Percentiles rank a stretch among this genome's conserved stretches.
phyloP scores from a whole-genome alignment of 2,113 vertebrate species.

The Puffinus mauretanicus region DNA sequence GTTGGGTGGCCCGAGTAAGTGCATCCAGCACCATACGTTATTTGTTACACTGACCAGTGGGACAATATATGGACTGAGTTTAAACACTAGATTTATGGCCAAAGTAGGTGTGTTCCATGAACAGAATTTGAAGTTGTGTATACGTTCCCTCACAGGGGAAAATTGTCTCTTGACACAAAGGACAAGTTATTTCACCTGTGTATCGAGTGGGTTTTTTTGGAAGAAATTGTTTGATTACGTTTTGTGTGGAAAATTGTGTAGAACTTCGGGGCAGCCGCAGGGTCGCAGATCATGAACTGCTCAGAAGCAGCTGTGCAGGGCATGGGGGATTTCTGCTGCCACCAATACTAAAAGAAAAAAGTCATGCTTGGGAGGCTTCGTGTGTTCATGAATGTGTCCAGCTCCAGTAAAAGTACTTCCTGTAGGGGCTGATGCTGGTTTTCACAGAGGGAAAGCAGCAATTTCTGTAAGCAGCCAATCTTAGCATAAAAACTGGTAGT shows the following conservation, averaged over 20 bases:
- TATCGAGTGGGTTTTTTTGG: accelerated
- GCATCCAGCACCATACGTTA: not conserved
- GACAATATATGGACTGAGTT: not conserved
- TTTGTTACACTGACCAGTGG: not conserved
- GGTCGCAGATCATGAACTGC: not conserved
- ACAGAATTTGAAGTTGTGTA: not conserved
- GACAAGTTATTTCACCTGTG: not conserved
- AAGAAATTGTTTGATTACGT: not conserved
- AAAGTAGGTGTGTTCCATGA: not conserved
- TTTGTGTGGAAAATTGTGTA: not conserved
- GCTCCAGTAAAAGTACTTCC: not conserved
- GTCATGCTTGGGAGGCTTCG: not conserved
- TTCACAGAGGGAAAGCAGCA: not conserved
- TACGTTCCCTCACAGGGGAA: not conserved
- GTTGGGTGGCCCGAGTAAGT: not conserved
- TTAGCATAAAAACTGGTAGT: not conserved
- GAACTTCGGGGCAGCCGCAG: not conserved
- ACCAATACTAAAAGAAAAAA: not conserved
- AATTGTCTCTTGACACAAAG: not conserved
- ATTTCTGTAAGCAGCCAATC: not conserved
- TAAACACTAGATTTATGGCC: not conserved
- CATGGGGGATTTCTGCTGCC: not conserved
- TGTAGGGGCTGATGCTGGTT: not conserved
- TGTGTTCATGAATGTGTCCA: not conserved
- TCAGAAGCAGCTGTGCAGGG: not conserved